phyloP scores from a whole-genome alignment of 2,888 invertebrate genomes.

The Spisula subtruncata region DNA sequence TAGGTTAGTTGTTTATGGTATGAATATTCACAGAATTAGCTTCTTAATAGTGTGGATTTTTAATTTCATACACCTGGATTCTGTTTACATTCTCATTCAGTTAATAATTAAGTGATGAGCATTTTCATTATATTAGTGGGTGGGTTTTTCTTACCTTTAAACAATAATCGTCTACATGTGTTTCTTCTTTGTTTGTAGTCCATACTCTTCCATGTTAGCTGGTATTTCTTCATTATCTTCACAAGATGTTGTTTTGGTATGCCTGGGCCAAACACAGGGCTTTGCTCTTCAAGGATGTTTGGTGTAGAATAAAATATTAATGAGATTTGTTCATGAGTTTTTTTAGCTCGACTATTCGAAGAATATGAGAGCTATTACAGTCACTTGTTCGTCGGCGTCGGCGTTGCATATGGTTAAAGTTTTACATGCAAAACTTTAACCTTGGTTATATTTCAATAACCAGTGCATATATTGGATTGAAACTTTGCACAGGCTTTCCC shows the following conservation, averaged over 20 bases:
- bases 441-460: too few species aligned
- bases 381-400: too few species aligned
- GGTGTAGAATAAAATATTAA: not conserved
- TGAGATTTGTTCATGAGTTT: not conserved
- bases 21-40: too few species aligned
- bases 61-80: not conserved
- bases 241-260: not conserved
- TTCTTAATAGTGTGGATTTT: too few species aligned
- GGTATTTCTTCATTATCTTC: not conserved
- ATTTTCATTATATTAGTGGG: not conserved
- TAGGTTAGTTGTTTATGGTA: too few species aligned
- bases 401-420: too few species aligned
- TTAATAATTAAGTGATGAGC: not conserved
- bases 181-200: slow-evolving; percentile 1
- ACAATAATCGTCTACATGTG: slow-evolving; percentile 9
- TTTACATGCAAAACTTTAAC: too few species aligned
- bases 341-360: too few species aligned
- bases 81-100: not conserved
- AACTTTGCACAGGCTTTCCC: too few species aligned
- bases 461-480: too few species aligned
- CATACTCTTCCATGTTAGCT: not conserved
- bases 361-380: too few species aligned
- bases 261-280: not conserved
- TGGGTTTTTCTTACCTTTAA: slow-evolving; percentile 7
- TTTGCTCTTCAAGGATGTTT: slow-evolving; percentile 5